Percentiles rank a stretch among this genome's conserved stretches.
phyloP scores from a whole-genome alignment of 2,797 vertebrate species.

The Geotrypetes seraphini region DNA sequence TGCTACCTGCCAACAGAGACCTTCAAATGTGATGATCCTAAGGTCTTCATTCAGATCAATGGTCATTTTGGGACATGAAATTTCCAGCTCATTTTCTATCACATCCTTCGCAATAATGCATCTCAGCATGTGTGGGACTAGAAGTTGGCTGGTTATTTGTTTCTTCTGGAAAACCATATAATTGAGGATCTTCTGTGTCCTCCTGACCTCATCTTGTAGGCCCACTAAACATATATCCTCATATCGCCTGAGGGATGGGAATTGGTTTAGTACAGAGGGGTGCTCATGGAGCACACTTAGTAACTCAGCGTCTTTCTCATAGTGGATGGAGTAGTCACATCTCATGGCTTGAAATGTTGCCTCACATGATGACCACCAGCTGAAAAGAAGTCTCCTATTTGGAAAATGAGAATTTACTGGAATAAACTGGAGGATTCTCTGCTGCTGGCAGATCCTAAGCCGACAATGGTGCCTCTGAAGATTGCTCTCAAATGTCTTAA shows the following conservation, averaged over 20 bases:
- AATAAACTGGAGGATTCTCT: background rate
- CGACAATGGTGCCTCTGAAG: no score
- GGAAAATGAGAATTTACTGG: background rate
- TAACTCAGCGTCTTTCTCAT: background rate
- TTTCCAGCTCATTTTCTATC: background rate
- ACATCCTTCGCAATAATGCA: background rate
- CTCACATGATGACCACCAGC: background rate
- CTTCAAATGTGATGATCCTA: background rate
- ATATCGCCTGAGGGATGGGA: background rate
- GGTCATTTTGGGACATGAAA: background rate
- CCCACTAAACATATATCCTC: background rate
- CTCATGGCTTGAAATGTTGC: background rate
- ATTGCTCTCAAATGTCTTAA: background rate
- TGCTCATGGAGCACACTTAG: background rate
- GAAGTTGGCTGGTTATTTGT: background rate
- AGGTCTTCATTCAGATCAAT: background rate
- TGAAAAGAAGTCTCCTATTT: background rate
- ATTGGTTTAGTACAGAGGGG: background rate
- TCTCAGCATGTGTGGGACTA: background rate
- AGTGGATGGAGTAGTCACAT: background rate
- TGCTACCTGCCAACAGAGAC: background rate
- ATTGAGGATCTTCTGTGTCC: background rate
- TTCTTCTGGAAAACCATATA: background rate
- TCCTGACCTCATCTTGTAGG: background rate
- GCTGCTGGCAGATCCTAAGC: no score